A percentile compares a stretch with the other conserved stretches of the same genome.
phyloP scores from a whole-genome alignment of 2,797 vertebrate species.

The Carduelis carduelis region DNA sequence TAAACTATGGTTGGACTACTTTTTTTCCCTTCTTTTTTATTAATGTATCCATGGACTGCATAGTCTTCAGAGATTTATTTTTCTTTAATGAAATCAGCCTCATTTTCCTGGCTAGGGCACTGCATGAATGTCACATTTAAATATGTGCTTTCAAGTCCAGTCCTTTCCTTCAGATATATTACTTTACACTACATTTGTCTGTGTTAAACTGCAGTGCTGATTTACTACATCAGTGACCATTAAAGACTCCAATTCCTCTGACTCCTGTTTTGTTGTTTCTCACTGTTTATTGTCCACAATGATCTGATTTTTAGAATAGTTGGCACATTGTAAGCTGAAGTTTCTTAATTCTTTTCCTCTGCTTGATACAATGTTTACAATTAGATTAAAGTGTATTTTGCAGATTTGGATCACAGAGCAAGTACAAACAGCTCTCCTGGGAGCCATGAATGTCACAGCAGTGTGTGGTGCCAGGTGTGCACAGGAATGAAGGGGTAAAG shows the following conservation, averaged over 20 bases:
- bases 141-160: neutral
- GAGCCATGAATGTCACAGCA: neutral
- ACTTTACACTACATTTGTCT: conserved; percentile 27
- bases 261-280: conserved; percentile 3
- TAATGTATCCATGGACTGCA: neutral
- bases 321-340: neutral
- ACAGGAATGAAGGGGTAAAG: neutral
- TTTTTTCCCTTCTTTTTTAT: neutral
- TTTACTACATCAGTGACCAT: conserved; percentile 32
- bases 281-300: neutral
- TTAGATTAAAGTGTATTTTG: neutral
- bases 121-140: conserved; percentile 34
- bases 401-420: neutral
- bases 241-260: neutral
- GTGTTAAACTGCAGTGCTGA: conserved; percentile 8
- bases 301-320: neutral
- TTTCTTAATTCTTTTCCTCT: neutral
- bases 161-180: neutral
- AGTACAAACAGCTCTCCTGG: neutral
- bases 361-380: neutral
- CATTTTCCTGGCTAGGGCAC: neutral
- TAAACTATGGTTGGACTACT: neutral
- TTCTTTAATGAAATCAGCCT: conserved; percentile 45
- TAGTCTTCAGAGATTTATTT: conserved; percentile 28
- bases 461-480: neutral